phyloP scores from a whole-genome alignment of 2,888 invertebrate genomes.

The Microctonus hyperodae region DNA sequence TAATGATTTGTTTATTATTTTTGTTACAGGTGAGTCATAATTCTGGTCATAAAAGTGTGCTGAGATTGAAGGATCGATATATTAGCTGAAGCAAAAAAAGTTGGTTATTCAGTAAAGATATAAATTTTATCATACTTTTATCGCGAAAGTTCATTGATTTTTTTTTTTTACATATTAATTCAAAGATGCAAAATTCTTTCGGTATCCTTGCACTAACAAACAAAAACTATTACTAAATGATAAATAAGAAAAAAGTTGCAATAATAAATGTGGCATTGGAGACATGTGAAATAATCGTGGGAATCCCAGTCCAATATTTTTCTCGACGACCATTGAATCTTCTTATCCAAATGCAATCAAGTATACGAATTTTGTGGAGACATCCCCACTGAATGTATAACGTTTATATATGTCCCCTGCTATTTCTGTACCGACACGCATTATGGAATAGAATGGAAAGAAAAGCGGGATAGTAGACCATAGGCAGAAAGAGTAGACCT shows the following conservation, averaged over 20 bases:
- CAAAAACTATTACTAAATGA: too few relatives aligned
- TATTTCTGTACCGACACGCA: slow-evolving; percentile 43
- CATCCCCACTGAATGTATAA: slow-evolving; percentile 32
- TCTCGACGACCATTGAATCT: slow-evolving; percentile 51
- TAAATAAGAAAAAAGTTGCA: slow-evolving; percentile 43
- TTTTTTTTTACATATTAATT: too few relatives aligned
- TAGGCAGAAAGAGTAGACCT: slow-evolving; percentile 62
- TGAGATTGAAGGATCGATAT: too few relatives aligned
- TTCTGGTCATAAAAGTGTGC: slow-evolving; percentile 31
- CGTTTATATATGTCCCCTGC: slow-evolving; percentile 12
- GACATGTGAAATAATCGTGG: slow-evolving; percentile 33
- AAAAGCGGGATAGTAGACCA: slow-evolving; percentile 56
- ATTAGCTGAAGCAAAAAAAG: too few relatives aligned
- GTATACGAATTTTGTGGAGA: slow-evolving; percentile 58
- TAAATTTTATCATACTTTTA: too few relatives aligned
- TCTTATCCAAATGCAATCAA: slow-evolving; percentile 58
- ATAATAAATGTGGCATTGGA: slow-evolving; percentile 24
- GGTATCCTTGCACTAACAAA: too few relatives aligned
- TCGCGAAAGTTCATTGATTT: too few relatives aligned
- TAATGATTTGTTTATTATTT: slow-evolving; percentile 40
- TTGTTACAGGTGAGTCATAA: slow-evolving; percentile 54
- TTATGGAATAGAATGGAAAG: slow-evolving; percentile 62
- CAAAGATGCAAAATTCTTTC: too few relatives aligned
- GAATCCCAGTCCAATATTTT: slow-evolving; percentile 57
- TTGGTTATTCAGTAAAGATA: too few relatives aligned